Evolutionary conservation across 2,797 vertebrate species (phyloP), one percentile per base, ranked within the genome.

Genomic region (Tenualosa ilisha): DNA sequence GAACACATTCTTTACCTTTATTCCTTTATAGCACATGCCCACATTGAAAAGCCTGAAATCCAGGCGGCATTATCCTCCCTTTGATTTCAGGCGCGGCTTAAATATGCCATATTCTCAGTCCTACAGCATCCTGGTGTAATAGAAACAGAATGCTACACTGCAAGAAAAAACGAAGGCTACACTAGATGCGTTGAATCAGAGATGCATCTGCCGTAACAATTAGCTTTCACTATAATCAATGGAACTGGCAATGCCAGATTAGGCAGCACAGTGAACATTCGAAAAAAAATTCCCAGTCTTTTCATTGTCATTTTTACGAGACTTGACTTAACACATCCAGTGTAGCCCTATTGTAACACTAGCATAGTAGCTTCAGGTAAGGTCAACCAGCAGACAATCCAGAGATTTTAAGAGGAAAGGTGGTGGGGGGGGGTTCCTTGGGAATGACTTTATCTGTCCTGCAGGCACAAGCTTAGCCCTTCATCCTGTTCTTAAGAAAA

Each of bases 1-100:
- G 83, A 46, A 65, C 82, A 49, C 86, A 83, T 87, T 84, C 83
- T 37, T 85, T 65, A 59, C 31, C 49, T n/a, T 87, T 87, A 79
- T 31, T 85, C 22, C 56, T 65, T 49, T 84, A 85, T 68, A 84
- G 37, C 6, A 0, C 22, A 7, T 61, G 56, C 56, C 56, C 56
- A 61, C 56, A 61, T 61, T 3, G 22, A 22, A 61, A 61, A n/a
- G 59, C 59, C 59, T n/a, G n/a, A 63, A 24, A 63, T 63, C 59
- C n/a, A 1, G 22, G 8, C 7, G 7, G n/a, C n/a, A 63, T 63
- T 63, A 11, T 63, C 59, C 8, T 6, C 22, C 22, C 6, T 63
- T 24, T n/a, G n/a, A 9, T 63, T 24, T 24, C 59, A 63, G 59
- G 59, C 59, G 2, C 7, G 9, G n/a, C 8, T 63, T 24, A 63